These are phyloP conservation scores for Chymomyza costata DNA, from an alignment of 1,140 invertebrate genomes.

Conservation along the genomic window DNA sequence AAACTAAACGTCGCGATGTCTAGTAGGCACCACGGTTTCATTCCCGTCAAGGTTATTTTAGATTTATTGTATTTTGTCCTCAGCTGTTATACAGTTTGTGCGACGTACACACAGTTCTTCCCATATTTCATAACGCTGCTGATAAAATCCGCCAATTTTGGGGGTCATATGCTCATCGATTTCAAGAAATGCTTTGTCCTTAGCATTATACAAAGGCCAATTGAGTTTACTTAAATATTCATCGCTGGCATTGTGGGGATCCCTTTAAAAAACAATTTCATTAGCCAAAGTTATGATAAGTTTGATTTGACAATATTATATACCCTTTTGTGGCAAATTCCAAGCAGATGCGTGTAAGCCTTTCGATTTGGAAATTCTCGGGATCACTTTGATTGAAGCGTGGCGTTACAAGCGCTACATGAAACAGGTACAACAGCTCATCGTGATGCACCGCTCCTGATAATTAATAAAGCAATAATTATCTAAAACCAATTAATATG, in stretches of 20 bases:
- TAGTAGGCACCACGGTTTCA: too few species aligned
- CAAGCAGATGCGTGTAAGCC: slow-evolving; percentile 76
- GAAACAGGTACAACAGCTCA: slow-evolving; percentile 80
- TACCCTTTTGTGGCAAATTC: slow-evolving; percentile 77
- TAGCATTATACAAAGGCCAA: slow-evolving; percentile 76
- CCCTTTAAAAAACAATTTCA: slow-evolving; percentile 13
- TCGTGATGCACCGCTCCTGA: slow-evolving; percentile 79
- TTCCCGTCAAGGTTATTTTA: too few species aligned
- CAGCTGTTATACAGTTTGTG: too few species aligned
- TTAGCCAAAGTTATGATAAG: too few species aligned
- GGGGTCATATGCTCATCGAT: slow-evolving; percentile 75
- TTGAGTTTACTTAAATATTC: slow-evolving; percentile 51
- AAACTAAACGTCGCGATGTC: too few species aligned
- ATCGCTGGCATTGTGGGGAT: slow-evolving; percentile 52
- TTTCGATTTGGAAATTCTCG: slow-evolving; percentile 76
- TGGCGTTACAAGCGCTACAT: slow-evolving; percentile 70
- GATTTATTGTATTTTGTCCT: too few species aligned
- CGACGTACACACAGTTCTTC: slow-evolving; percentile 77
- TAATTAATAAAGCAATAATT: background rate
- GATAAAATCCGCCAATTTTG: slow-evolving; percentile 75
- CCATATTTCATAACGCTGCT: slow-evolving; percentile 78
- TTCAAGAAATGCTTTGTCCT: slow-evolving; percentile 76
- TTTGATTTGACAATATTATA: background rate
- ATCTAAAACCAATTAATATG: background rate
- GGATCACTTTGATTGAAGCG: slow-evolving; percentile 74